A percentile compares a stretch with the other conserved stretches of the same genome.
Evolutionary conservation across 2,113 vertebrate genomes (phyloP).

Genomic region (Petroica traversi): DNA sequence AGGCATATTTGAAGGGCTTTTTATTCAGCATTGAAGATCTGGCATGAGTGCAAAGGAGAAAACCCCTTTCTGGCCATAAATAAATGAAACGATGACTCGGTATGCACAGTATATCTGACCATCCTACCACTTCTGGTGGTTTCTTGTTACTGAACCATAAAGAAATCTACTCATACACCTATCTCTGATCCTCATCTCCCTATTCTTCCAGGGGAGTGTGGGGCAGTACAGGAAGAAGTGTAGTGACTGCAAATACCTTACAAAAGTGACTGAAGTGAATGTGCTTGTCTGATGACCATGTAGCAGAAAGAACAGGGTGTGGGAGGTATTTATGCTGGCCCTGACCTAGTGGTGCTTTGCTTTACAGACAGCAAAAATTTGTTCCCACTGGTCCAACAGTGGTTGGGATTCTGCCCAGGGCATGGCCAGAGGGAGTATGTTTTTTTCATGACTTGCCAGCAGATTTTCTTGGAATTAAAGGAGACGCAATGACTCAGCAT

Average conservation of each 20-base stretch:
- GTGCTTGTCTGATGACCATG: neutral
- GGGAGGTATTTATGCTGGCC: neutral
- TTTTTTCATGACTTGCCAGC: neutral
- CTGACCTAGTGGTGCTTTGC: neutral
- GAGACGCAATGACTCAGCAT: neutral
- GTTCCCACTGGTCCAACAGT: neutral
- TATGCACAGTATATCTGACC: neutral
- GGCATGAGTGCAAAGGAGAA: neutral
- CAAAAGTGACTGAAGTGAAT: neutral
- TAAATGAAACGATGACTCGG: neutral
- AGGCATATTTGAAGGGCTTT: neutral
- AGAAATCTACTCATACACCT: neutral
- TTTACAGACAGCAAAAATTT: neutral
- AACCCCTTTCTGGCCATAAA: neutral
- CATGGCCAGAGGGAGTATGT: neutral
- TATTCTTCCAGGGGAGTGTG: neutral
- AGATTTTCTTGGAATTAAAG: neutral
- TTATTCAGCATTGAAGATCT: neutral
- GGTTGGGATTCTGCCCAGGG: neutral
- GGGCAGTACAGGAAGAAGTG: neutral
- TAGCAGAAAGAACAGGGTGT: neutral
- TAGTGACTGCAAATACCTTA: neutral
- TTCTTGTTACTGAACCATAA: neutral
- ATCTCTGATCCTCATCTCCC: neutral
- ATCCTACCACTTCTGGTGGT: neutral